Conservation (phyloP, 1,140 invertebrate species). For the Penaeus chinensis region DNA sequence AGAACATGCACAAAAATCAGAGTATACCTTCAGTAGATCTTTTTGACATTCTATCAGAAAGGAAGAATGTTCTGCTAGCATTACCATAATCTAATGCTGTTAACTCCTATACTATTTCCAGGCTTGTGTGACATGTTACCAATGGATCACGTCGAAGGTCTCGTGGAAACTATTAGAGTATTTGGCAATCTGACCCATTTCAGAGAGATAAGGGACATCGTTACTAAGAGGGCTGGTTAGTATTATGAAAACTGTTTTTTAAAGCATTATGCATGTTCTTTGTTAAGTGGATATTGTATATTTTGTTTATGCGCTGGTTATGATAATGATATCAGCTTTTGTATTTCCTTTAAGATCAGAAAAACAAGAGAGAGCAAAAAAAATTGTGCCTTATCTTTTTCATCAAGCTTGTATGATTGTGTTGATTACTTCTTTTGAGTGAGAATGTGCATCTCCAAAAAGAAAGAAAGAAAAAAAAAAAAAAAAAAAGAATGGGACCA, state of each 20-base stretch:
- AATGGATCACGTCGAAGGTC: conserved; percentile 72
- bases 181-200: conserved; percentile 77
- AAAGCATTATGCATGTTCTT: neutral
- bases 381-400: no score
- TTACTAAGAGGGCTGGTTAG: conserved; percentile 63
- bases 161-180: conserved; percentile 76
- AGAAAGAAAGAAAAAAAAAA: no score
- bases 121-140: conserved; percentile 70
- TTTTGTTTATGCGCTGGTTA: no score
- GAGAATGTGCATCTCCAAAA: no score
- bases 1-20: no score
- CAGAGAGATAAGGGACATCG: conserved; percentile 71
- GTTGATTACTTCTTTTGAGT: no score
- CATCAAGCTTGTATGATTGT: no score
- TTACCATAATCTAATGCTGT: neutral
- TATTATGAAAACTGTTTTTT: neutral
- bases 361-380: neutral
- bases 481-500: no score
- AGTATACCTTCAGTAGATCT: no score
- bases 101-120: conserved; percentile 44
- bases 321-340: neutral
- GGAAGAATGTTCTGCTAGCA: no score
- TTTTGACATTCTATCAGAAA: no score
- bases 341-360: conserved; percentile 1
- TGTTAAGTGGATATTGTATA: neutral